These are phyloP conservation scores for Bursaphelenchus okinawaensis DNA, from an alignment of 2,888 invertebrate species.

Conservation along the genomic window DNA sequence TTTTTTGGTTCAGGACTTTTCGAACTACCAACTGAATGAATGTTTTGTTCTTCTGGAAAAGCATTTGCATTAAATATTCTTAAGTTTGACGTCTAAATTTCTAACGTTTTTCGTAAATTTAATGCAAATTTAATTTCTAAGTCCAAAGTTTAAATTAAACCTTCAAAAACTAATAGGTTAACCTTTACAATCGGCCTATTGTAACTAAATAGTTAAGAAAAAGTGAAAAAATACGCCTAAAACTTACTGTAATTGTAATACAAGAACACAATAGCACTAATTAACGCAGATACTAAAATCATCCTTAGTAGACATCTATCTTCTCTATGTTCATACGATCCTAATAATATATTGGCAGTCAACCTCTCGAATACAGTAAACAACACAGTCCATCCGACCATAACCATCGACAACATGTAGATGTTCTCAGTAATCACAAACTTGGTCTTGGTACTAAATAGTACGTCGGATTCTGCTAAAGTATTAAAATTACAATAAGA, in stretches of 20 bases:
- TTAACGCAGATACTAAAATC: neutral
- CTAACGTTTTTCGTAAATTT: no score
- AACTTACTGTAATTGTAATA: neutral
- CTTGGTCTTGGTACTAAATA: neutral
- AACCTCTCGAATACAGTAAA: neutral
- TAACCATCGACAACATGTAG: neutral
- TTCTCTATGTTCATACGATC: neutral
- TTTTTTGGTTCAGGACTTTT: no score
- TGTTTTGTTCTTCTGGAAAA: no score
- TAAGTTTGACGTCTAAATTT: no score
- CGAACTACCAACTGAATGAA: no score
- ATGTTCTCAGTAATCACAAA: neutral
- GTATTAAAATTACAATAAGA: neutral
- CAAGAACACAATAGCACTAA: neutral
- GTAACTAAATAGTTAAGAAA: no score
- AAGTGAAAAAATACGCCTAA: no score
- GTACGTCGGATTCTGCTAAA: neutral
- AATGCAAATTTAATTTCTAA: no score
- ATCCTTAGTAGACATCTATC: neutral
- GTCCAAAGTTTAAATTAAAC: no score
- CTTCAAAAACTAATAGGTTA: no score
- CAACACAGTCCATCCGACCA: neutral
- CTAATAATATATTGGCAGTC: neutral
- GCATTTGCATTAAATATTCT: no score
- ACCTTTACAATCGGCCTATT: no score